phyloP scores from a whole-genome alignment of 1,140 invertebrate genomes.

The Brachionus rotundiformis region DNA sequence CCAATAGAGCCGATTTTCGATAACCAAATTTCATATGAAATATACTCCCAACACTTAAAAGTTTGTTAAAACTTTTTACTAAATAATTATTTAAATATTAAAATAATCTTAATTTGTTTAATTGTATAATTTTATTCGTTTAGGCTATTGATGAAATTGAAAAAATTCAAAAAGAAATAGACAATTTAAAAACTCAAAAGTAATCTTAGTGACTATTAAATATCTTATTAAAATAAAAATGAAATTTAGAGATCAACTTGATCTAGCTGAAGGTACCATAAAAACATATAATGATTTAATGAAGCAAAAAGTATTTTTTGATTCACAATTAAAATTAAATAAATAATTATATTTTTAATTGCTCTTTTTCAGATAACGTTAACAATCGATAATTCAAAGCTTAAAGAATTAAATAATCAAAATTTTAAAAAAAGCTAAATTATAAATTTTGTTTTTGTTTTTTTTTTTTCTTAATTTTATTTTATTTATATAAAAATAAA shows the following conservation, averaged over 20 bases:
- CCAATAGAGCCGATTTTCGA: not conserved
- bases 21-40: not conserved
- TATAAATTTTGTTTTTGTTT: not conserved
- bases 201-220: too few species aligned
- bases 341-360: not conserved
- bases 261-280: not conserved
- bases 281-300: slow-evolving; percentile 6
- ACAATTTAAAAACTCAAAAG: not conserved
- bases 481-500: not conserved
- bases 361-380: not conserved
- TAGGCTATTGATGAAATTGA: not conserved
- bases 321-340: not conserved
- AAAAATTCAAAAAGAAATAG: not conserved
- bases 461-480: not conserved
- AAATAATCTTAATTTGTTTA: not conserved
- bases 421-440: not conserved
- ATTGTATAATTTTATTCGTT: not conserved
- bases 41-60: not conserved
- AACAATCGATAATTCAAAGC: not conserved
- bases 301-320: slow-evolving; percentile 34
- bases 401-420: not conserved
- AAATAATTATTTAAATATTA: too few species aligned
- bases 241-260: not conserved
- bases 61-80: not conserved
- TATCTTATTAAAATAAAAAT: too few species aligned